Evolutionary conservation across 1,140 invertebrate genomes (phyloP).

Genomic region (Zaprionus africanus): DNA sequence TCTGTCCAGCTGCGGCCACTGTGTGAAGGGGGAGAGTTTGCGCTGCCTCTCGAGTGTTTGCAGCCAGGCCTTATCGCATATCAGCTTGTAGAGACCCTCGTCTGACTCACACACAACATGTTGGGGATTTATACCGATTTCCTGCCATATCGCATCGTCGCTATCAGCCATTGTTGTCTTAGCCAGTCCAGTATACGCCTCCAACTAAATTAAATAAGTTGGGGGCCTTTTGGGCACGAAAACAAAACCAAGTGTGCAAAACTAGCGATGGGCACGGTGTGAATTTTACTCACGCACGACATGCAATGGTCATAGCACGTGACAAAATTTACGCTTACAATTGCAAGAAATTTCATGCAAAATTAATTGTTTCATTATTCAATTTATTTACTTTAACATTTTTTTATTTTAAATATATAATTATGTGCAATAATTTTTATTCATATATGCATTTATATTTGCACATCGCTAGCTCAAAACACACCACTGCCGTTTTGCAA

Average conservation of each 20-base stretch:
- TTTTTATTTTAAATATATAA: not conserved
- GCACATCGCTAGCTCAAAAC: conserved; percentile 13
- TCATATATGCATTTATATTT: not conserved
- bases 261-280: conserved; percentile 11
- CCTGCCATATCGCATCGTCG: conserved; percentile 85
- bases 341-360: not conserved
- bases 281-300: not conserved
- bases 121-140: conserved; percentile 87
- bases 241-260: conserved; percentile 31
- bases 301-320: not conserved
- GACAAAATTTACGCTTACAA: not conserved
- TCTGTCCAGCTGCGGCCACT: conserved; percentile 81
- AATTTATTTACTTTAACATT: not conserved
- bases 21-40: conserved; percentile 83
- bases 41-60: conserved; percentile 87
- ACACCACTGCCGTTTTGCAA: conserved; percentile 1
- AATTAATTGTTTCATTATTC: not conserved
- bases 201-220: conserved; percentile 29
- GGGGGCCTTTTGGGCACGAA: conserved; percentile 10
- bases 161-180: conserved; percentile 57
- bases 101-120: conserved; percentile 87
- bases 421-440: not conserved
- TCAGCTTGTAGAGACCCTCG: conserved; percentile 86
- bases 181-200: conserved; percentile 17
- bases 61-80: conserved; percentile 89